Evolutionary conservation across 2,888 invertebrate genomes (phyloP).

Genomic region (Caenorhabditis imperialis): DNA sequence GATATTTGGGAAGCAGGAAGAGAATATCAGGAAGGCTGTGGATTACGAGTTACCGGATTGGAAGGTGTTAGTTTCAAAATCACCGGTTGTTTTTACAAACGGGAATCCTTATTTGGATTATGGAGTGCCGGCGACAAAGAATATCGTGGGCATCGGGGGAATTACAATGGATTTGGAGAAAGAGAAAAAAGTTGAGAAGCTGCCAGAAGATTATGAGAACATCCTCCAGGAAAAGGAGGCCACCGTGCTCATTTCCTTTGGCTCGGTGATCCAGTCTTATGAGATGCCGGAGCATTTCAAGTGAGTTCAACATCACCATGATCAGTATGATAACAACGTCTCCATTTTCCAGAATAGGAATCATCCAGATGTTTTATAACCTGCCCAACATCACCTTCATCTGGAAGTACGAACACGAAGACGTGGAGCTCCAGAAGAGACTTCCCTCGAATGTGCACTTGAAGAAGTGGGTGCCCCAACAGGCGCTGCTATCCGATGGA

Average conservation of each 20-base stretch:
- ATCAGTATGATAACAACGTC: no score
- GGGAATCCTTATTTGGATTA: constrained; percentile 24
- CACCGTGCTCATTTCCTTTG: constrained; percentile 43
- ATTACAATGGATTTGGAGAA: constrained; percentile 22
- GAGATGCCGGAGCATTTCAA: constrained; percentile 43
- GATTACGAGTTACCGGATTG: neutral
- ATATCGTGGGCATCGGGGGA: constrained; percentile 11
- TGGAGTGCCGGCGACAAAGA: constrained; percentile 3
- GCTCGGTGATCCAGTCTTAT: constrained; percentile 30
- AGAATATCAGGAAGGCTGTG: neutral
- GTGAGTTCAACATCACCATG: no score
- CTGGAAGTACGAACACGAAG: constrained; percentile 24
- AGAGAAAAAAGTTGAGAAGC: neutral
- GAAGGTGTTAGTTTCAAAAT: neutral
- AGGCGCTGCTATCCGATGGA: constrained; percentile 7
- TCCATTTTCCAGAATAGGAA: constrained; percentile 1
- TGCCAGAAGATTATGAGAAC: constrained; percentile 30
- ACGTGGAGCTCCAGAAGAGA: neutral
- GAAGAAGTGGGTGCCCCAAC: constrained; percentile 37
- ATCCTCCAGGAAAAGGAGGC: constrained; percentile 18
- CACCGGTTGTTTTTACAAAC: constrained; percentile 10
- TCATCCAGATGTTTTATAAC: constrained; percentile 19
- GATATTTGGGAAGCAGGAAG: no score
- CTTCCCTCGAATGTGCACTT: constrained; percentile 22
- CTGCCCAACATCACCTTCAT: constrained; percentile 31